Percentiles rank a stretch among this genome's conserved stretches.
phyloP scores from a whole-genome alignment of 2,888 invertebrate genomes.

The Coleophora deauratella region DNA sequence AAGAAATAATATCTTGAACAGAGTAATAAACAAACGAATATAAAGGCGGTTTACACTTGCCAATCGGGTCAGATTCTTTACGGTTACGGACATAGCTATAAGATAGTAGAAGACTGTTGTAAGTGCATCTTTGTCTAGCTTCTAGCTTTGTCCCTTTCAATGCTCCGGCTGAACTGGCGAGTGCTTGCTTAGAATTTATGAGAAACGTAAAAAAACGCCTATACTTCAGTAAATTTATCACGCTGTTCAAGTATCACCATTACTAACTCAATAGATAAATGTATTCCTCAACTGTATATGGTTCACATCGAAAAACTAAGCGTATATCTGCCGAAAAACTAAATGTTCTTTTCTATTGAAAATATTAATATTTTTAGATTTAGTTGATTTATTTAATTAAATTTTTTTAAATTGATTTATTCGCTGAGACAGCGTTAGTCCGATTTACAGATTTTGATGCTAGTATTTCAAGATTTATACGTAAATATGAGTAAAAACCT shows the following conservation, averaged over 20 bases:
- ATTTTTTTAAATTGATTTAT: constrained; percentile 29
- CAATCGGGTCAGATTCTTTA: too few relatives aligned
- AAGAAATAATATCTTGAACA: constrained; percentile 14
- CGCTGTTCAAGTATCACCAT: constrained; percentile 4
- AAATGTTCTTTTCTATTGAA: constrained; percentile 36
- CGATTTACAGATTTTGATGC: constrained; percentile 19
- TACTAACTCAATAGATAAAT: neutral
- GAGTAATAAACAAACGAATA: constrained; percentile 1
- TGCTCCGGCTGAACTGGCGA: too few relatives aligned
- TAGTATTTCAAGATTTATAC: too few relatives aligned
- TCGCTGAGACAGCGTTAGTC: constrained; percentile 49
- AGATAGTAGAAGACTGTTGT: too few relatives aligned
- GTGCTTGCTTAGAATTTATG: too few relatives aligned
- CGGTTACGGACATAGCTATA: too few relatives aligned
- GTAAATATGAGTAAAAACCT: neutral
- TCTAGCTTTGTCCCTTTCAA: too few relatives aligned
- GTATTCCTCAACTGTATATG: constrained; percentile 54
- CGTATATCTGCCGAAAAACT: constrained; percentile 39
- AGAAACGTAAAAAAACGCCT: too few relatives aligned
- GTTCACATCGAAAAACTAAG: constrained; percentile 33
- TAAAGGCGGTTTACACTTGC: too few relatives aligned
- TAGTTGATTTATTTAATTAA: constrained; percentile 11
- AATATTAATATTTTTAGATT: constrained; percentile 35
- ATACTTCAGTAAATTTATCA: too few relatives aligned
- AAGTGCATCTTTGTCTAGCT: too few relatives aligned